Conservation (phyloP, 2,797 vertebrate species). For the Falco concolor region DNA sequence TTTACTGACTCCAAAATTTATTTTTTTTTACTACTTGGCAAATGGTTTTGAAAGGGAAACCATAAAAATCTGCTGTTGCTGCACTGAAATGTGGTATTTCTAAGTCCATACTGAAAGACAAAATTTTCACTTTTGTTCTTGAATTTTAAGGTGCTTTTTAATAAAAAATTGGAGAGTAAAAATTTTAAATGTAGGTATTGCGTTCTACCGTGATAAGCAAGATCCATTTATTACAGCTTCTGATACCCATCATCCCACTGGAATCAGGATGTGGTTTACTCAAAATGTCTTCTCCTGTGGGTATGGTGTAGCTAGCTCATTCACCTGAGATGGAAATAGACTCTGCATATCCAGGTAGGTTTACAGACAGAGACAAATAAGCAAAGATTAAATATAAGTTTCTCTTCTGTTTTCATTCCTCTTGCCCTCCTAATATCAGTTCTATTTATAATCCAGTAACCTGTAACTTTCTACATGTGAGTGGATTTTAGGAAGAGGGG, state of each 20-base stretch:
- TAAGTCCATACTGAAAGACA: background rate
- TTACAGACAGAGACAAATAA: background rate
- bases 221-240: background rate
- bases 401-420: background rate
- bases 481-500: background rate
- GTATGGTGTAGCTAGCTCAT: background rate
- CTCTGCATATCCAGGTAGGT: background rate
- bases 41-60: background rate
- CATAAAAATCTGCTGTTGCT: background rate
- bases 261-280: background rate
- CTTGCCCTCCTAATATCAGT: background rate
- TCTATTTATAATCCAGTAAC: background rate
- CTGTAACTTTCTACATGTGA: background rate
- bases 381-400: background rate
- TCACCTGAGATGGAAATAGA: background rate
- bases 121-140: background rate
- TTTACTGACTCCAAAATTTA: background rate
- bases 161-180: background rate
- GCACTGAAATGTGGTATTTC: background rate
- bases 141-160: background rate
- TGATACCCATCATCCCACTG: background rate
- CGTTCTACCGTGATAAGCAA: background rate
- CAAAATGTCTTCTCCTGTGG: background rate
- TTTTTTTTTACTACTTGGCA: background rate
- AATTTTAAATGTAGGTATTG: background rate